Percentiles rank a stretch among this genome's conserved stretches.
These are phyloP conservation scores for Eulemur albifrons DNA, from an alignment of 2,797 vertebrate genomes.

Conservation along the genomic window DNA sequence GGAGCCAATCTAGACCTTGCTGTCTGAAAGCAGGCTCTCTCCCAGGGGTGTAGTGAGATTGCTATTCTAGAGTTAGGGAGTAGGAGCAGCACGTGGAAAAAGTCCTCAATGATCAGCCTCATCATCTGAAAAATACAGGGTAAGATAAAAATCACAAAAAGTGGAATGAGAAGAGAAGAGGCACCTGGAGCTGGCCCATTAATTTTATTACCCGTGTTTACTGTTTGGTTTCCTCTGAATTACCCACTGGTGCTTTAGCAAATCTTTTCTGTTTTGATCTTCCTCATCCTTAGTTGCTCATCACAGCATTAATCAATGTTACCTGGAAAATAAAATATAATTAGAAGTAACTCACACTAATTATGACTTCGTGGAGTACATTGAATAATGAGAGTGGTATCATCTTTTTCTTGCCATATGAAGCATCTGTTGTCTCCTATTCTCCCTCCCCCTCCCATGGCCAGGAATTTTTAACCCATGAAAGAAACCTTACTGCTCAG, in stretches of 20 bases:
- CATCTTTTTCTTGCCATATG: not conserved
- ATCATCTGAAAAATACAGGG: not conserved
- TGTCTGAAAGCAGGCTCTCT: not conserved
- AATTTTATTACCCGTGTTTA: not conserved
- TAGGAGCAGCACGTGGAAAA: not conserved
- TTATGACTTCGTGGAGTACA: not conserved
- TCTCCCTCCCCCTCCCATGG: not conserved
- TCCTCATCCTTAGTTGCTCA: not conserved
- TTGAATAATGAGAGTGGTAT: not conserved
- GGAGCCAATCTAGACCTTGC: not conserved
- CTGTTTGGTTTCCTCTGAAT: not conserved
- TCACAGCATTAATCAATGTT: constrained; percentile 32
- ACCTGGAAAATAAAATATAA: constrained; percentile 60
- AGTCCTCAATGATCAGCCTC: not conserved
- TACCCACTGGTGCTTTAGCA: not conserved
- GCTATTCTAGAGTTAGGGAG: not conserved
- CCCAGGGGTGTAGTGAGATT: not conserved
- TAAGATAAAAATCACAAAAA: not conserved
- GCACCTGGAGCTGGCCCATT: not conserved
- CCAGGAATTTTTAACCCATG: constrained; percentile 20
- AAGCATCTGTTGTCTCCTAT: not conserved
- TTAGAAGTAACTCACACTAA: constrained; percentile 60
- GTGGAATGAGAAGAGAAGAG: not conserved
- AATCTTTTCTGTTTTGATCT: constrained; percentile 33
- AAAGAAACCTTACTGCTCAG: not conserved